Conservation (phyloP, 2,797 vertebrate species). For the Xerus rutilus region DNA sequence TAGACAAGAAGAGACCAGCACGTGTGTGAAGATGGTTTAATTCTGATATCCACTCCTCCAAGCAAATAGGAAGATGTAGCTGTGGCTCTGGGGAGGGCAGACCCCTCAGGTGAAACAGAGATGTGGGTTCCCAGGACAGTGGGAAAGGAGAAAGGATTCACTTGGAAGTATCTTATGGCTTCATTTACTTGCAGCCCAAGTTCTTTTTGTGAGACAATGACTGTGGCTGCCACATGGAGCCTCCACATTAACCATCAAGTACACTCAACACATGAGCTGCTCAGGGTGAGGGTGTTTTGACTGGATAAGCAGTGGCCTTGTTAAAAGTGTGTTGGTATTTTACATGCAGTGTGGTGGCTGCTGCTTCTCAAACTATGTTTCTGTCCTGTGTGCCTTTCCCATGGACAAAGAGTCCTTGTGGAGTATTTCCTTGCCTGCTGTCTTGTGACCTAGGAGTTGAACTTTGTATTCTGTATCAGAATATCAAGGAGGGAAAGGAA, state of each 20-base stretch:
- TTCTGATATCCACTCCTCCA: conserved; percentile 83
- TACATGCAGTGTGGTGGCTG: conserved; percentile 61
- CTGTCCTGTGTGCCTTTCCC: conserved; percentile 68
- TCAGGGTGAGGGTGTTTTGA: conserved; percentile 43
- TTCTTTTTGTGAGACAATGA: conserved; percentile 54
- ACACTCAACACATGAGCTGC: conserved; percentile 15
- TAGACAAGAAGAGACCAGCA: background rate
- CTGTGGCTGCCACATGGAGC: background rate
- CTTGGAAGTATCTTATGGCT: conserved; percentile 19
- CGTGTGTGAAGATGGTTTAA: conserved; percentile 73
- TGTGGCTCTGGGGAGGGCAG: conserved; percentile 80
- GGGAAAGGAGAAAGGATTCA: conserved; percentile 39
- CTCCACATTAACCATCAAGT: background rate
- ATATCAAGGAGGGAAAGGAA: background rate
- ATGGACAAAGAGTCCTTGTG: conserved; percentile 63
- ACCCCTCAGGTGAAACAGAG: conserved; percentile 73
- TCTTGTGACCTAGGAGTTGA: conserved; percentile 75
- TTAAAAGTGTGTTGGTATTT: conserved; percentile 78
- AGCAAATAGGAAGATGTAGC: conserved; percentile 67
- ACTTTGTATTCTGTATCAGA: conserved; percentile 61
- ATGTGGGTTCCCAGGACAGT: conserved; percentile 76
- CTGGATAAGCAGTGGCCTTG: conserved; percentile 74
- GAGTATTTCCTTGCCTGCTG: conserved; percentile 52
- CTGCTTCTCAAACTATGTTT: conserved; percentile 78
- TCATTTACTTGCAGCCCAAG: conserved; percentile 51